These are phyloP conservation scores for Rhabdornis inornatus DNA, from an alignment of 2,113 vertebrate genomes.

Conservation along the genomic window DNA sequence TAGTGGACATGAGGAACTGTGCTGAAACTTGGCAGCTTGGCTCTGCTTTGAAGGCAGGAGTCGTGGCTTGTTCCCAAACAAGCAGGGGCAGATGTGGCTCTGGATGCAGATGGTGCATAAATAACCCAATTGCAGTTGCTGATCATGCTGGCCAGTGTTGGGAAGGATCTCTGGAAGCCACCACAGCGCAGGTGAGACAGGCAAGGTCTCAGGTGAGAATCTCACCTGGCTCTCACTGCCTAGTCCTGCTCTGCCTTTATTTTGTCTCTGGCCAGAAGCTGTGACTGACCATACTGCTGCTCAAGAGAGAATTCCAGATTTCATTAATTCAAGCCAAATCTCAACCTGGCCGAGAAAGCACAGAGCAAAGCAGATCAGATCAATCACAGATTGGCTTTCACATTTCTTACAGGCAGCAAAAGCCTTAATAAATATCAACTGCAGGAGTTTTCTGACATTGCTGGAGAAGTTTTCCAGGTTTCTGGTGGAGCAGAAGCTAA, in stretches of 20 bases:
- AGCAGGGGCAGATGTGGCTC: neutral
- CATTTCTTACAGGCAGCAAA: neutral
- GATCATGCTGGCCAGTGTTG: rapidly evolving
- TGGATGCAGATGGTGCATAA: neutral
- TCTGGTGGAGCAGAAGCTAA: constrained; percentile 4
- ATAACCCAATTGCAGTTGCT: neutral
- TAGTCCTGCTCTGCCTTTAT: neutral
- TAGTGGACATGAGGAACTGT: neutral
- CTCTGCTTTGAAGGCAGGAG: neutral
- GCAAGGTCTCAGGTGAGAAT: neutral
- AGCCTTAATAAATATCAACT: neutral
- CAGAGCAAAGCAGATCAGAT: neutral
- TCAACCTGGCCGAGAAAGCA: neutral
- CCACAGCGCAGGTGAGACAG: neutral
- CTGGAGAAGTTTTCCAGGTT: neutral
- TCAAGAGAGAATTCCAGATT: neutral
- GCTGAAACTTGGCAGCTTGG: neutral
- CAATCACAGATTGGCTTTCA: neutral
- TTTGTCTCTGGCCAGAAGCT: neutral
- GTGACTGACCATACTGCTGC: neutral
- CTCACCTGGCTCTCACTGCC: neutral
- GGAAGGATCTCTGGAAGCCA: neutral
- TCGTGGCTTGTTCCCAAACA: neutral
- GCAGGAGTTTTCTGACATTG: neutral
- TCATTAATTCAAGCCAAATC: neutral